Evolutionary conservation across 2,797 vertebrate species (phyloP).

Genomic region (Brotula barbata): DNA sequence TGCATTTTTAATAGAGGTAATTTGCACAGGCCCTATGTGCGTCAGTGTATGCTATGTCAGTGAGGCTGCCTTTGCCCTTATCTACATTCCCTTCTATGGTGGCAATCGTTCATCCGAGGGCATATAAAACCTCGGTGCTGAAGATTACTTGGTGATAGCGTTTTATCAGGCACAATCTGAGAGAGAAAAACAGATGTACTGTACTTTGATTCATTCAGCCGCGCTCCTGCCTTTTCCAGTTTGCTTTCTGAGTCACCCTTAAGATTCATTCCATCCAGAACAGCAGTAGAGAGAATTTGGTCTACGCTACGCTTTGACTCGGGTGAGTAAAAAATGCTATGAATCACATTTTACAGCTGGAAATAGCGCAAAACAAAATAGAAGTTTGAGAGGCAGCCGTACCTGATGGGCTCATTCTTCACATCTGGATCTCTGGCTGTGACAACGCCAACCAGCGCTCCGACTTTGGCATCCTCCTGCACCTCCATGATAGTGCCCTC

Average conservation of each 20-base stretch:
- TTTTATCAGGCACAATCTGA: slow-evolving; percentile 49
- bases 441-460: slow-evolving; percentile 89
- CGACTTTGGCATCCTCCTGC: slow-evolving; percentile 90
- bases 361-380: not conserved
- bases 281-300: no score
- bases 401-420: slow-evolving; percentile 91
- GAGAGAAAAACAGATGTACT: slow-evolving; percentile 9
- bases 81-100: slow-evolving; percentile 57
- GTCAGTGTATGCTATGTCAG: slow-evolving; percentile 54
- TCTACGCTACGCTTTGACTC: no score
- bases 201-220: no score
- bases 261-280: no score
- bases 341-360: not conserved
- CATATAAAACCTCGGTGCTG: slow-evolving; percentile 45
- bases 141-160: slow-evolving; percentile 56
- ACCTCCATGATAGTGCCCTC: slow-evolving; percentile 87
- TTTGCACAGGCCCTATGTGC: slow-evolving; percentile 71
- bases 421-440: slow-evolving; percentile 91
- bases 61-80: slow-evolving; percentile 55
- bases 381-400: slow-evolving; percentile 28
- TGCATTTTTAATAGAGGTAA: slow-evolving; percentile 82
- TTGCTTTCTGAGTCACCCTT: not conserved
- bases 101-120: slow-evolving; percentile 59
- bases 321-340: not conserved
- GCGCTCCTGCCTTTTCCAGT: no score